These are phyloP conservation scores for Turdus rufiventris DNA, from an alignment of 2,113 vertebrate species.

Conservation along the genomic window DNA sequence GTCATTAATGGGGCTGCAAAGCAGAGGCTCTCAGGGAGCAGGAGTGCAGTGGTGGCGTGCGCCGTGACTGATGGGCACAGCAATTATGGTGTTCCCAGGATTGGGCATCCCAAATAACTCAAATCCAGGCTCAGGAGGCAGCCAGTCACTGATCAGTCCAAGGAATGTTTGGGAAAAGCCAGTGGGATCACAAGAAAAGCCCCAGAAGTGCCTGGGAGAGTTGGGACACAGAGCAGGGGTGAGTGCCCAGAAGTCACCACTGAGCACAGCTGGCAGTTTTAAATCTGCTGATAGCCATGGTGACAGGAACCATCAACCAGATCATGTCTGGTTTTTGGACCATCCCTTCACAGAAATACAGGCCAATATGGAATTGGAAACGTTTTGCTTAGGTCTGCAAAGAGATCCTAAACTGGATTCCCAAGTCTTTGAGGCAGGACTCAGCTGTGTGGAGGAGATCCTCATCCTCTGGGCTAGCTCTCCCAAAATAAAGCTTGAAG, in stretches of 20 bases:
- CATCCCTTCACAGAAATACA: not conserved
- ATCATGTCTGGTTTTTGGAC: not conserved
- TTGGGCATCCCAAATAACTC: not conserved
- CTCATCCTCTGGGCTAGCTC: not conserved
- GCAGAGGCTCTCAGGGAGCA: not conserved
- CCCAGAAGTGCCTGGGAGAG: fast-evolving
- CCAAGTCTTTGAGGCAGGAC: not conserved
- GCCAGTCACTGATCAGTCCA: not conserved
- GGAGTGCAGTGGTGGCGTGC: not conserved
- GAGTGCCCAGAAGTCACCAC: not conserved
- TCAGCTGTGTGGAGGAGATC: not conserved
- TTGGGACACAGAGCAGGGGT: not conserved
- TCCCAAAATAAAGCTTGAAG: not conserved
- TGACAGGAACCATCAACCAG: fast-evolving
- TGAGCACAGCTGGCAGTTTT: not conserved
- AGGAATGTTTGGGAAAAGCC: not conserved
- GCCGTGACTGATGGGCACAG: fast-evolving
- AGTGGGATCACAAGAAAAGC: not conserved
- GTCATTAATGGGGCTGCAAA: conserved; percentile 48
- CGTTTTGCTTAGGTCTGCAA: not conserved
- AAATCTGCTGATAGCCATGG: not conserved
- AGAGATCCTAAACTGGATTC: not conserved
- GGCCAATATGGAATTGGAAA: not conserved
- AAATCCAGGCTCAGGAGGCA: not conserved
- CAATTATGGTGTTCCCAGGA: not conserved